These are phyloP conservation scores for Harpalus rubripes DNA, from an alignment of 2,888 invertebrate genomes.

Conservation along the genomic window DNA sequence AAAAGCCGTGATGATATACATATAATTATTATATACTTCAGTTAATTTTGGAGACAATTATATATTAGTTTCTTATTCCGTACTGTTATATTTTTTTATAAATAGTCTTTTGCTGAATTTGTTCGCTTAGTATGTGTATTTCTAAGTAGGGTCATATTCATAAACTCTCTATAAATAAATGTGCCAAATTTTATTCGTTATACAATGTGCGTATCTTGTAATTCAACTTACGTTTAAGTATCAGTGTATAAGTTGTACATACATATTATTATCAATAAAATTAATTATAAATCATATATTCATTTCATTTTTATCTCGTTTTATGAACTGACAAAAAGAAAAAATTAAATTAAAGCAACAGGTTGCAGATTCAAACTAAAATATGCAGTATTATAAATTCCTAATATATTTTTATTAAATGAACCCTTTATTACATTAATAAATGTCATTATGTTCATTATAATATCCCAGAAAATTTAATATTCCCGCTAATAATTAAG, in stretches of 20 bases:
- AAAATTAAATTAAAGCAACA: not conserved
- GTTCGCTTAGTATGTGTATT: not conserved
- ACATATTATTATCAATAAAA: slow-evolving; percentile 63
- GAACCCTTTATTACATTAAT: not conserved
- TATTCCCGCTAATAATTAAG: not conserved
- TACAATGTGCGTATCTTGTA: slow-evolving; percentile 65
- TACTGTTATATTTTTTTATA: not conserved
- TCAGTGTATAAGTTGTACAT: slow-evolving; percentile 66
- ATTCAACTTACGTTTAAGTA: slow-evolving; percentile 55
- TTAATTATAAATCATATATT: slow-evolving; percentile 35
- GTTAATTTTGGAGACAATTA: not conserved
- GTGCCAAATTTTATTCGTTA: slow-evolving; percentile 66
- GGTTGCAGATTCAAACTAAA: not conserved
- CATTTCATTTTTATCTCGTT: not conserved
- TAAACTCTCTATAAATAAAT: slow-evolving; percentile 63
- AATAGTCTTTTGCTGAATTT: not conserved
- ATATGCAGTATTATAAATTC: not conserved
- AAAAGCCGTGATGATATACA: too few species aligned
- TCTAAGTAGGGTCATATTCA: slow-evolving; percentile 47
- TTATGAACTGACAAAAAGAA: not conserved
- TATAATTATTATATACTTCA: not conserved
- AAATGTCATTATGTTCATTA: not conserved
- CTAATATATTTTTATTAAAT: slow-evolving; percentile 4
- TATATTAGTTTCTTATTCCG: not conserved
- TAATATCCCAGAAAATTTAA: not conserved